Evolutionary conservation across 2,888 invertebrate genomes (phyloP).

Genomic region (Cantharis lateralis): DNA sequence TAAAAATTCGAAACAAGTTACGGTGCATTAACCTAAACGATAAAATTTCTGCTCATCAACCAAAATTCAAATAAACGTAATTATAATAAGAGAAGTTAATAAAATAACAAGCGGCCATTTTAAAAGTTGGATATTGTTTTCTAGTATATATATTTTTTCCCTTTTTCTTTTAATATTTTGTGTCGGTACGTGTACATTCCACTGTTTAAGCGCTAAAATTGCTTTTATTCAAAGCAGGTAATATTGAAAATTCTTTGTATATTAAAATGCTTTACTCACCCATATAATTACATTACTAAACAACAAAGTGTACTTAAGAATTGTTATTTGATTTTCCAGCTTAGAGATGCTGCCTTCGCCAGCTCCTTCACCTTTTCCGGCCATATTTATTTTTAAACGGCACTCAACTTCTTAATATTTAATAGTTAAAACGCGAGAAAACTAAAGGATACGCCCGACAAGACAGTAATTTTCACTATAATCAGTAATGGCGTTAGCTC

Average conservation of each 20-base stretch:
- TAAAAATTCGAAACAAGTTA: background rate
- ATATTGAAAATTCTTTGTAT: background rate
- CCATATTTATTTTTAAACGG: constrained; percentile 54
- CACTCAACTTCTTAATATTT: background rate
- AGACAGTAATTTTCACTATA: background rate
- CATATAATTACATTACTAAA: constrained; percentile 80
- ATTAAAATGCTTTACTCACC: constrained; percentile 63
- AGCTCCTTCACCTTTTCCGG: constrained; percentile 62
- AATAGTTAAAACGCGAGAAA: background rate
- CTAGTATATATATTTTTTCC: background rate
- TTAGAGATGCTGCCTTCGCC: constrained; percentile 62
- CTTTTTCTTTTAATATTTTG: background rate
- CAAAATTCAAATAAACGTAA: background rate
- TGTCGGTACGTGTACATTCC: background rate
- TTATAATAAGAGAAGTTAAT: background rate
- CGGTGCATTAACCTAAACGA: background rate
- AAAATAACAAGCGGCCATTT: background rate
- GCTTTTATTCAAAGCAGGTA: background rate
- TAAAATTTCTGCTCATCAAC: background rate
- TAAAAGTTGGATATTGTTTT: background rate
- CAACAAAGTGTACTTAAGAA: constrained; percentile 80
- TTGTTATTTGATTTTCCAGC: constrained; percentile 76
- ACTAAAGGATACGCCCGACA: constrained; percentile 4
- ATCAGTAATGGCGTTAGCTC: constrained; percentile 13
- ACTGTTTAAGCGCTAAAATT: background rate